Conservation (phyloP, 2,888 invertebrate genomes). For the Lithophane leautieri region DNA sequence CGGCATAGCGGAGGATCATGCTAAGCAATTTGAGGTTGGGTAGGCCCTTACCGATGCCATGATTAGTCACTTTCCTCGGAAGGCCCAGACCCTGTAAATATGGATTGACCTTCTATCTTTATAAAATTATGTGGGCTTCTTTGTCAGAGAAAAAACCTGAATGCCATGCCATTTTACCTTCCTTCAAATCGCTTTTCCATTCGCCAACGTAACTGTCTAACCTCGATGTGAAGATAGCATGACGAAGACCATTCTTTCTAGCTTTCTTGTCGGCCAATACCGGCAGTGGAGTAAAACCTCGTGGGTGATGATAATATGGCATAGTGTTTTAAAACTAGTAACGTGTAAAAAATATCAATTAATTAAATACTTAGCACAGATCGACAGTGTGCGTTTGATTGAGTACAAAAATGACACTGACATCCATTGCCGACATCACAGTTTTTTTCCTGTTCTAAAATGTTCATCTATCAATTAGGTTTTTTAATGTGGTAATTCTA, state of each 20-base stretch:
- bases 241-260: slow-evolving; percentile 90
- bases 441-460: not conserved
- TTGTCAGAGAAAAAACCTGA: not conserved
- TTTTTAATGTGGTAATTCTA: not conserved
- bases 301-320: slow-evolving; percentile 85
- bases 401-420: slow-evolving; percentile 28
- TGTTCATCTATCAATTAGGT: slow-evolving; percentile 6
- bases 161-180: slow-evolving; percentile 72
- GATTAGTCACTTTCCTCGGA: not conserved
- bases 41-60: not conserved
- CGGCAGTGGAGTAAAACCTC: slow-evolving; percentile 80
- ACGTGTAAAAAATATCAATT: not conserved
- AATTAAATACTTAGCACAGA: slow-evolving; percentile 16
- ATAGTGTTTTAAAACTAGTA: slow-evolving; percentile 63
- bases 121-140: not conserved
- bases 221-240: slow-evolving; percentile 89
- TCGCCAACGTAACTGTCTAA: slow-evolving; percentile 91
- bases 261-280: slow-evolving; percentile 83
- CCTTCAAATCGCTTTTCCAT: slow-evolving; percentile 90
- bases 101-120: too few species aligned
- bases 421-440: too few species aligned
- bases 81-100: not conserved
- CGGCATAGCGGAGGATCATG: too few species aligned
- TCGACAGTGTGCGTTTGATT: not conserved
- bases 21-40: too few species aligned